Base-by-base conservation (phyloP, 2,888 invertebrate species). In the Deroplatys truncata region DNA sequence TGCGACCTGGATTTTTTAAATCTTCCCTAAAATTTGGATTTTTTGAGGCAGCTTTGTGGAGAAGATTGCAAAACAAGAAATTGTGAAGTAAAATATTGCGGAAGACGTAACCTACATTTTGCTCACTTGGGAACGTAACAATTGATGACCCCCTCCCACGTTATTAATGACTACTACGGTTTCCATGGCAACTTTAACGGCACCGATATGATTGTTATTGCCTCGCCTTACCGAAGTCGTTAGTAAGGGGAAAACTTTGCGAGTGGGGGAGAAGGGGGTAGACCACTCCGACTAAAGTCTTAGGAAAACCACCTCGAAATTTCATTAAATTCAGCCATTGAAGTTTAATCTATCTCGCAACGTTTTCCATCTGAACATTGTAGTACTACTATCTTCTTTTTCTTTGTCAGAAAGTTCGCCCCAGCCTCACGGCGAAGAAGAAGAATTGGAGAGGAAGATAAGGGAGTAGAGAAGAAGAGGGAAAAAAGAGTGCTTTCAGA, bases 281-380 rank as follows among this genome's bases (percentile, higher is more conserved):
- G 25, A 16, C 56, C 56, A 72, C 25, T 25, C 49, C 8, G 1
- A 15, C 49, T 49, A 13, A 49, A 49, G 49, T 49, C 56, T 72
- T 72, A 72, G 20, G 56, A 20, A 85, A 35, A 85, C 35, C 35
- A 85, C 28, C 35, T 35, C 31, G 43, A 85, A 85, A 85, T 85
- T 85, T 85, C 84, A 85, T 85, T 85, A 85, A 85, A 85, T 85
- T 85, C 84, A n/a, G 35, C 31, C 84, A 85, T 85, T 85, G 84
- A 85, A 35, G 84, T 85, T 85, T 85, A 85, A 85, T 85, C 35
- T 85, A 85, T 85, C 35, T 85, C 84, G 35, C 10, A 85, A 85
- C 56, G 56, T 25, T 72, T 72, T 72, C 56, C 56, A 72, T 72
- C 56, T 25, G 20, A 25, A 25, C 56, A 72, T 20, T 72, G 25